Evolutionary conservation across 1,140 invertebrate genomes (phyloP).

Genomic region (Halyomorpha halys): DNA sequence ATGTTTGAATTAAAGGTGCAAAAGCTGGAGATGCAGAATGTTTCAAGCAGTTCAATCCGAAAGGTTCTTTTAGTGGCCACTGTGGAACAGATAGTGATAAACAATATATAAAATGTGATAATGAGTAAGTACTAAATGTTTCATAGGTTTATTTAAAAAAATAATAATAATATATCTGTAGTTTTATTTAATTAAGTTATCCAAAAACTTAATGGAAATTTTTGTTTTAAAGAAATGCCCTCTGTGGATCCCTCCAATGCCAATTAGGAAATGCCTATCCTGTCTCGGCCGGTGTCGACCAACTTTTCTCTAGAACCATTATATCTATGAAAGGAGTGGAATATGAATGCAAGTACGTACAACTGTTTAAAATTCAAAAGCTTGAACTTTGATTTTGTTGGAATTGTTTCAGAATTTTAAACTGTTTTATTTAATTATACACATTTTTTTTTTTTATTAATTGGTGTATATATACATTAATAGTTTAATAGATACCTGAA

Average conservation of each 20-base stretch:
- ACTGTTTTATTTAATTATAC: too few species aligned
- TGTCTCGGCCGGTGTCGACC: constrained; percentile 59
- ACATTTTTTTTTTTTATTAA: too few species aligned
- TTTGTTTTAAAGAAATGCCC: constrained; percentile 57
- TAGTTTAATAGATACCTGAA: too few species aligned
- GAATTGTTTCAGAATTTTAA: too few species aligned
- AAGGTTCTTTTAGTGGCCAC: constrained; percentile 85
- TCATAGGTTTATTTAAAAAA: too few species aligned
- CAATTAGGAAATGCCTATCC: constrained; percentile 72
- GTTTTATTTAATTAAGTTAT: too few species aligned
- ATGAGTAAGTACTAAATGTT: constrained; percentile 49
- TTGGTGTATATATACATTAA: too few species aligned
- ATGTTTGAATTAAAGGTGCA: constrained; percentile 42
- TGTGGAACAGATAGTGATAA: constrained; percentile 73
- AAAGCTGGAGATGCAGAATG: constrained; percentile 70
- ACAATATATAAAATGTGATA: constrained; percentile 73
- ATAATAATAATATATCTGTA: too few species aligned
- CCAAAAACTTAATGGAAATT: too few species aligned
- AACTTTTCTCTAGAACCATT: constrained; percentile 72
- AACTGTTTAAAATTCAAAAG: background rate
- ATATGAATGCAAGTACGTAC: constrained; percentile 83
- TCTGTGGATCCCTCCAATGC: constrained; percentile 83
- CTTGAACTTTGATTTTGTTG: too few species aligned
- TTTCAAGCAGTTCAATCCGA: constrained; percentile 87
- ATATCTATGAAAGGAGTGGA: constrained; percentile 74